phyloP scores from a whole-genome alignment of 2,113 vertebrate species.

The Scomber scombrus region DNA sequence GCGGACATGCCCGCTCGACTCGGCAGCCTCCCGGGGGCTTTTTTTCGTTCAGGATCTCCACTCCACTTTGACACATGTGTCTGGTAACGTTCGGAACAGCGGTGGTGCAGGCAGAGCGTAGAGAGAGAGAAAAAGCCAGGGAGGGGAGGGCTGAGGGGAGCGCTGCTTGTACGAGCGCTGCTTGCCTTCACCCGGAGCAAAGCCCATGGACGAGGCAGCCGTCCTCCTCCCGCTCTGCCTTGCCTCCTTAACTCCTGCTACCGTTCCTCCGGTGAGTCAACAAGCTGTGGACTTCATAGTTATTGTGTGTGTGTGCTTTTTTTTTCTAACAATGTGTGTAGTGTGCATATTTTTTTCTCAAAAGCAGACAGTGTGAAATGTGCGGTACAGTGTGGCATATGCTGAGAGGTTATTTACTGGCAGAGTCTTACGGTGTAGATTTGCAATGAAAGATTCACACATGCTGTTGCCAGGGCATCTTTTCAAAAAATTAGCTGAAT shows the following conservation, averaged over 20 bases:
- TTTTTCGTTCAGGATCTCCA: neutral
- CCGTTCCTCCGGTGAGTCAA: slow-evolving; percentile 61
- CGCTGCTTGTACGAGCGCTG: slow-evolving; percentile 19
- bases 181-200: slow-evolving; percentile 50
- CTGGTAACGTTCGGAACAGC: slow-evolving; percentile 16
- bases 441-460: slow-evolving; percentile 41
- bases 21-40: neutral
- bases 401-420: slow-evolving; percentile 49
- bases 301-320: neutral
- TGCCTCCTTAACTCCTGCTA: slow-evolving; percentile 36
- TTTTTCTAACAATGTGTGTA: neutral
- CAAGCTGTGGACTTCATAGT: slow-evolving; percentile 8
- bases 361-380: slow-evolving; percentile 22
- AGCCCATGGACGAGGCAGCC: slow-evolving; percentile 51
- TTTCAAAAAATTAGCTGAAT: slow-evolving; percentile 33
- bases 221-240: slow-evolving; percentile 15
- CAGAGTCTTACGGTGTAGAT: slow-evolving; percentile 8
- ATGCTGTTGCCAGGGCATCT: slow-evolving; percentile 55
- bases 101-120: slow-evolving; percentile 45
- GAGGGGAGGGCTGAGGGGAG: slow-evolving; percentile 45
- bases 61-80: slow-evolving; percentile 44
- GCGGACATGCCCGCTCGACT: neutral
- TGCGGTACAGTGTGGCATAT: slow-evolving; percentile 34
- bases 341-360: neutral
- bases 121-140: slow-evolving; percentile 50